These are phyloP conservation scores for Halcyon badia DNA, from an alignment of 2,797 vertebrate species.

Conservation along the genomic window DNA sequence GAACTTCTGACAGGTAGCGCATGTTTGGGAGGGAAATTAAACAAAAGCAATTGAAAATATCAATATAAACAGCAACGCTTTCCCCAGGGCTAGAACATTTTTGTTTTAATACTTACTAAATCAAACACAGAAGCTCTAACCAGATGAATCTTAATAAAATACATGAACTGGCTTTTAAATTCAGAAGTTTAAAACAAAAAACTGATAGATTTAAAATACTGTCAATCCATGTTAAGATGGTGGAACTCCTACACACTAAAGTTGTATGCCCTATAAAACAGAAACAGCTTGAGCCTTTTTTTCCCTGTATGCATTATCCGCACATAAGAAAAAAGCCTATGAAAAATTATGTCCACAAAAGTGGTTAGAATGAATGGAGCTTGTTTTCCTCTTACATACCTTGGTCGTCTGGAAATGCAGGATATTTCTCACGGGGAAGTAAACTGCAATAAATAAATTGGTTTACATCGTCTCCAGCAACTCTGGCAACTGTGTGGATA, in stretches of 20 bases:
- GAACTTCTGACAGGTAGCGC: not conserved
- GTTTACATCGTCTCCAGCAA: conserved; percentile 84
- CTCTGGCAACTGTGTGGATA: conserved; percentile 85
- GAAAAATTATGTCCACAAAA: not conserved
- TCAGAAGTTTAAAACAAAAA: not conserved
- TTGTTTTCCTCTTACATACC: conserved; percentile 77
- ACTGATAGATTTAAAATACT: not conserved
- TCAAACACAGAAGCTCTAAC: not conserved
- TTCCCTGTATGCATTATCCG: not conserved
- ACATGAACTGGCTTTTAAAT: not conserved
- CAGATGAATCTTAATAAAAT: not conserved
- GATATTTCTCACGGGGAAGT: conserved; percentile 85
- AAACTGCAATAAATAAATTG: conserved; percentile 92
- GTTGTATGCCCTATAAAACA: not conserved
- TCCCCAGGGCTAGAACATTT: not conserved
- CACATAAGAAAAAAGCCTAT: not conserved
- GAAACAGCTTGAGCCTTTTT: not conserved
- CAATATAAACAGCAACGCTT: not conserved
- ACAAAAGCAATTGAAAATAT: not conserved
- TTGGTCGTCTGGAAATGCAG: conserved; percentile 78
- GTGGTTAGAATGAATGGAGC: not conserved
- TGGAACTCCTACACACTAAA: not conserved
- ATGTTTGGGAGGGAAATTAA: not conserved
- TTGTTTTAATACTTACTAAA: not conserved
- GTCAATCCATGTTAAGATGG: not conserved